phyloP scores from a whole-genome alignment of 2,888 invertebrate species.

The Steromphala cineraria region DNA sequence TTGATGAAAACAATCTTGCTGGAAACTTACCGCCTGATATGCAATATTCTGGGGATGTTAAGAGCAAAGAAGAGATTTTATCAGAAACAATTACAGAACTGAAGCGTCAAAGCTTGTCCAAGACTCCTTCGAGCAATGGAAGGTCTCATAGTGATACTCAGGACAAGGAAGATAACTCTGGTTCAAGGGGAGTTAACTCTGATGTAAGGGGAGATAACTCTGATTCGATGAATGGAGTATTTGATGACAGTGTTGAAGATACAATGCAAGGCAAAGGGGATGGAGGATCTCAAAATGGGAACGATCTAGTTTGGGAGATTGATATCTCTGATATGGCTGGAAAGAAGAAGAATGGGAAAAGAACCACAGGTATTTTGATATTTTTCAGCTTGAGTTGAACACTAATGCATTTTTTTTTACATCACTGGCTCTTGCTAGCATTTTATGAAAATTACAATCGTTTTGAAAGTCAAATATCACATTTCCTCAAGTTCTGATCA shows the following conservation, averaged over 20 bases:
- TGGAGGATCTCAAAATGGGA: constrained; percentile 19
- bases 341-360: constrained; percentile 35
- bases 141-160: not conserved
- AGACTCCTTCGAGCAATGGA: not conserved
- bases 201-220: constrained; percentile 27
- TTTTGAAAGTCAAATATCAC: no score
- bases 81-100: not conserved
- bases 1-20: constrained; percentile 1
- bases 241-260: not conserved
- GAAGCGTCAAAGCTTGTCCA: not conserved
- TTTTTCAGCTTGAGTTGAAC: no score
- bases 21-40: not conserved
- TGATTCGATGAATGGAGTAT: constrained; percentile 8
- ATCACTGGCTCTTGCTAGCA: no score
- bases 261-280: constrained; percentile 6
- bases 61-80: not conserved
- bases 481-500: no score
- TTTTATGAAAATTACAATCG: no score
- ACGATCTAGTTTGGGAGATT: constrained; percentile 43
- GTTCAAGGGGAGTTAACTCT: constrained; percentile 18
- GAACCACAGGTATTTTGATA: constrained; percentile 44
- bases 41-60: not conserved
- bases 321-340: constrained; percentile 41
- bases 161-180: constrained; percentile 25
- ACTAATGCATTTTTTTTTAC: no score